Percentiles rank a stretch among this genome's conserved stretches.
These are phyloP conservation scores for Allacma fusca DNA, from an alignment of 2,888 invertebrate genomes.

Conservation along the genomic window DNA sequence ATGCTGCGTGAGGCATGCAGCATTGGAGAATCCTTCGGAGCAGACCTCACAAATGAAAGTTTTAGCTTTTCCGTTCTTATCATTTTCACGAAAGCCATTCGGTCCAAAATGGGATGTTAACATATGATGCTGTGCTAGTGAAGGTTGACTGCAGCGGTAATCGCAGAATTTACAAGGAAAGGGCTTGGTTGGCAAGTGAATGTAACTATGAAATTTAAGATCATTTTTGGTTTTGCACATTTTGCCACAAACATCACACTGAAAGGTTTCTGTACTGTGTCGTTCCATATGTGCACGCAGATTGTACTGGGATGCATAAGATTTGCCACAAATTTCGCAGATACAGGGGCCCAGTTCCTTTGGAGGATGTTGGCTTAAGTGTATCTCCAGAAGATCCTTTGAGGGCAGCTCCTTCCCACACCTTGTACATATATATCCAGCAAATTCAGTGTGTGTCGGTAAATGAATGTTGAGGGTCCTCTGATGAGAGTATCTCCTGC, in stretches of 20 bases:
- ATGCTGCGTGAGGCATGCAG: not conserved
- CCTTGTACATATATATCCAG: not conserved
- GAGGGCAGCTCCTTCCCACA: not conserved
- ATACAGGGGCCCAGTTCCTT: not conserved
- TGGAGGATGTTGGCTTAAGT: not conserved
- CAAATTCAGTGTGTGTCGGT: not conserved
- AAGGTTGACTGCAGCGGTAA: not conserved
- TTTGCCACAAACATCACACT: slow-evolving; percentile 1
- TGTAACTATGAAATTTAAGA: slow-evolving; percentile 8
- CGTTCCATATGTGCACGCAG: not conserved
- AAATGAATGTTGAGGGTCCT: not conserved
- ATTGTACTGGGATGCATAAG: not conserved
- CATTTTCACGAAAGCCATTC: not conserved
- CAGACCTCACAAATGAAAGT: not conserved
- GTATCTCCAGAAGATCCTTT: not conserved
- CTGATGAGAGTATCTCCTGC: not conserved
- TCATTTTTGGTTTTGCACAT: not conserved
- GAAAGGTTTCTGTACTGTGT: not conserved
- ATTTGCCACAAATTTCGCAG: not conserved
- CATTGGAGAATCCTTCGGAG: not conserved
- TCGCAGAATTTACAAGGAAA: not conserved
- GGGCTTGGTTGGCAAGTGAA: not conserved
- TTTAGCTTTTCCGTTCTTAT: not conserved
- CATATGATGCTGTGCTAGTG: not conserved
- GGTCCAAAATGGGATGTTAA: not conserved